phyloP scores from a whole-genome alignment of 2,113 vertebrate species.

The Cryptotis parvus region DNA sequence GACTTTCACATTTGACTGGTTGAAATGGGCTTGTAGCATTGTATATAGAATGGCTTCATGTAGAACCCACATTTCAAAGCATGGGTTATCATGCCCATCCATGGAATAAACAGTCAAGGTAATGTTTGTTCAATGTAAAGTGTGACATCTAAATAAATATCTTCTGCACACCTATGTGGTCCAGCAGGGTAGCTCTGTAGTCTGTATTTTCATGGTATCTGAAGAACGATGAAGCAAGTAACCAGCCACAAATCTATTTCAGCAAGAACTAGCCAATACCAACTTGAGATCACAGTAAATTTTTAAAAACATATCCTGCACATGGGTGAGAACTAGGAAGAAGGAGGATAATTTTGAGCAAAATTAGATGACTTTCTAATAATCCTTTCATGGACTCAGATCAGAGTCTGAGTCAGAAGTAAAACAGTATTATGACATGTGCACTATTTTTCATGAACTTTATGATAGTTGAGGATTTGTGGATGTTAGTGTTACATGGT shows the following conservation, averaged over 20 bases:
- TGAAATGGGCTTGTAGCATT: background rate
- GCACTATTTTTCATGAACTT: background rate
- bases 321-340: background rate
- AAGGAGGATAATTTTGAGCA: background rate
- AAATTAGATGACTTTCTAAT: background rate
- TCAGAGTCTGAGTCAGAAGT: background rate
- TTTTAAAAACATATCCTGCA: background rate
- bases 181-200: background rate
- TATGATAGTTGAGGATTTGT: background rate
- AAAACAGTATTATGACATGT: background rate
- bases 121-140: background rate
- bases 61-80: slow-evolving; percentile 48
- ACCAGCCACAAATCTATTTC: background rate
- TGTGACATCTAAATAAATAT: background rate
- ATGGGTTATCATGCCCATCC: background rate
- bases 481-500: background rate
- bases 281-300: background rate
- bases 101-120: background rate
- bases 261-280: background rate
- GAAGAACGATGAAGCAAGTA: background rate
- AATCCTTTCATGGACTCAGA: background rate
- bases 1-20: slow-evolving; percentile 50
- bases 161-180: background rate
- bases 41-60: slow-evolving; percentile 33
- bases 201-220: background rate